These are phyloP conservation scores for Plusia festucae DNA, from an alignment of 2,888 invertebrate genomes.

Conservation along the genomic window DNA sequence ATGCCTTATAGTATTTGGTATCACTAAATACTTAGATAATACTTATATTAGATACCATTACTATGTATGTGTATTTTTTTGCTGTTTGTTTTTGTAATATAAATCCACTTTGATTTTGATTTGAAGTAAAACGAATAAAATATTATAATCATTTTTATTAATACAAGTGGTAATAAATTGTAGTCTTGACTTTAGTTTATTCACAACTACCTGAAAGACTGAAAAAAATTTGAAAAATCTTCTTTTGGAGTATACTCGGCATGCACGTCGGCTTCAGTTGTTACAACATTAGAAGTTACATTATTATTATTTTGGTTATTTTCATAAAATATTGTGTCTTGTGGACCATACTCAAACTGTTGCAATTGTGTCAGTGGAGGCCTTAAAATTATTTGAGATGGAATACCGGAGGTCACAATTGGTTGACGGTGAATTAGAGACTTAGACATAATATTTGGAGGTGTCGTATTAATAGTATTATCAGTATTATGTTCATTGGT, in stretches of 20 bases:
- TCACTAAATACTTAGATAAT: neutral
- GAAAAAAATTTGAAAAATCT: neutral
- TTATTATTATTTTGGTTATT: slow-evolving; percentile 13
- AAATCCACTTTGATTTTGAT: too few relatives aligned
- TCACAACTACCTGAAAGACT: too few relatives aligned
- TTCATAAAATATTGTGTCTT: neutral
- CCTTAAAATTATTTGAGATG: slow-evolving; percentile 5
- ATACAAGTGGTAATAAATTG: slow-evolving; percentile 6
- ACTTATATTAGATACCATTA: neutral
- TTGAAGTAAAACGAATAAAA: too few relatives aligned
- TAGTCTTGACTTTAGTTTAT: neutral
- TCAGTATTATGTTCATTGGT: slow-evolving; percentile 9
- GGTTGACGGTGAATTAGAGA: slow-evolving; percentile 8
- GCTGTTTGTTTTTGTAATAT: too few relatives aligned
- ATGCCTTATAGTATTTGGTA: neutral
- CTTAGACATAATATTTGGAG: slow-evolving; percentile 9
- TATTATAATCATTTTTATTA: slow-evolving; percentile 1
- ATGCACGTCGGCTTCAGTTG: slow-evolving; percentile 10
- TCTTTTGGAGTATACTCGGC: slow-evolving; percentile 6
- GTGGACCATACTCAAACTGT: neutral
- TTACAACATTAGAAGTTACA: slow-evolving; percentile 10
- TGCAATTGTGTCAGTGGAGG: slow-evolving; percentile 6
- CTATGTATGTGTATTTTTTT: too few relatives aligned
- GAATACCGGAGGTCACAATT: slow-evolving; percentile 10
- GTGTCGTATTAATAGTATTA: slow-evolving; percentile 10